A percentile compares a stretch with the other conserved stretches of the same genome.
Conservation (phyloP, 2,888 invertebrate genomes). For the Podabrus alpinus region DNA sequence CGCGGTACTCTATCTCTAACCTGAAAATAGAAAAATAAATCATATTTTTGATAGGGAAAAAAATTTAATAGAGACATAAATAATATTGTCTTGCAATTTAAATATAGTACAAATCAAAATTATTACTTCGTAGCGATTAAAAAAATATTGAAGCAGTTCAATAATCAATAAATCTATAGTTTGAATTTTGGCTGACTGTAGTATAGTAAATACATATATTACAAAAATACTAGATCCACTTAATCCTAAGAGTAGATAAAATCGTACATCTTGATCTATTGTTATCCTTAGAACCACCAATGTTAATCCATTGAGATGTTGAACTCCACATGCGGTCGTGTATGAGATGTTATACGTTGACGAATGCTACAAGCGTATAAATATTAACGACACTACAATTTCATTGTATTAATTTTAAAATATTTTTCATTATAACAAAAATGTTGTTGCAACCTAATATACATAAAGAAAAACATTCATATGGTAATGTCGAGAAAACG, state of each 20-base stretch:
- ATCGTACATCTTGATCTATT: not conserved
- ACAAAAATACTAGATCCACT: not conserved
- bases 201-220: not conserved
- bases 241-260: not conserved
- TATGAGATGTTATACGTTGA: not conserved
- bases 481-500: not conserved
- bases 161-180: too few species aligned
- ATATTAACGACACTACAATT: not conserved
- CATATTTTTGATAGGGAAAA: too few species aligned
- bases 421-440: not conserved
- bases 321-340: not conserved
- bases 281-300: constrained; percentile 1
- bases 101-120: too few species aligned
- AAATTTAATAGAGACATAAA: too few species aligned
- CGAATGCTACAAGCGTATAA: not conserved
- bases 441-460: not conserved
- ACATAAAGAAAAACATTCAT: not conserved
- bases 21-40: not conserved
- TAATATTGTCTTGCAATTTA: too few species aligned
- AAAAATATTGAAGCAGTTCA: too few species aligned
- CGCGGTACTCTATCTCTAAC: not conserved
- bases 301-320: constrained; percentile 2
- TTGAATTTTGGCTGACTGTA: not conserved
- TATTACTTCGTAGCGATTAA: too few species aligned
- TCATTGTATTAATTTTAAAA: not conserved